Conservation (phyloP, 1,140 invertebrate genomes). For the Sweltsa coloradensis region DNA sequence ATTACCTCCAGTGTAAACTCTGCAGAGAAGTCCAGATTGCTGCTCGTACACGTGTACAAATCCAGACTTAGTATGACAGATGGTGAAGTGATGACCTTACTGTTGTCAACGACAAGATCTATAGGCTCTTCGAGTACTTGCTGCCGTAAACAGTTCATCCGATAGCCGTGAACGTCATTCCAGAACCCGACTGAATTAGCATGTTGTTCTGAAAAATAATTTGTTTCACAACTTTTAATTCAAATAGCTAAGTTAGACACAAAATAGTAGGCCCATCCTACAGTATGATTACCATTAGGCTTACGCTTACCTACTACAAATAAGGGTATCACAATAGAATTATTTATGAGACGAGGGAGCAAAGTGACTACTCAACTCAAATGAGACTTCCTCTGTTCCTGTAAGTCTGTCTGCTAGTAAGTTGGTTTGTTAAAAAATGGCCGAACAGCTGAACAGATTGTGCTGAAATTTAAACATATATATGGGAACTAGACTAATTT, state of each 20-base stretch:
- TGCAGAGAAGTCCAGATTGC: slow-evolving; percentile 69
- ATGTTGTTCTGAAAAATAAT: slow-evolving; percentile 45
- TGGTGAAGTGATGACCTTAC: slow-evolving; percentile 63
- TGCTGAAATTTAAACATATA: no score
- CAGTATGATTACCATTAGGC: no score
- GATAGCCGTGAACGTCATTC: slow-evolving; percentile 94
- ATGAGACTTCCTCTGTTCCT: no score
- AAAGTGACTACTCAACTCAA: no score
- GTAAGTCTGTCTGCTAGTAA: no score
- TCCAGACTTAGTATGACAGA: slow-evolving; percentile 55
- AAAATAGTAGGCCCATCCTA: no score
- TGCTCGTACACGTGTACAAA: slow-evolving; percentile 67
- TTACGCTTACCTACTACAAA: no score
- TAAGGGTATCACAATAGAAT: no score
- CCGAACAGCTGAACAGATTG: no score
- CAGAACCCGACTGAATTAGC: slow-evolving; percentile 72
- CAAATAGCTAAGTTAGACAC: background rate
- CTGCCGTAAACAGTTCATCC: slow-evolving; percentile 88
- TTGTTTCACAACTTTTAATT: slow-evolving; percentile 2
- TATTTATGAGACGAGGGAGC: no score
- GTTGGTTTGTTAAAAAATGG: no score
- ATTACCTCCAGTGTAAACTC: slow-evolving; percentile 60
- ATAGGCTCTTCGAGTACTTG: slow-evolving; percentile 82
- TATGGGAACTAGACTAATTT: no score
- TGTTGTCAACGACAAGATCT: slow-evolving; percentile 68